Evolutionary conservation across 2,888 invertebrate species (phyloP), one percentile per base, ranked within the genome.

Genomic region (Tenthredo scrophulariae): DNA sequence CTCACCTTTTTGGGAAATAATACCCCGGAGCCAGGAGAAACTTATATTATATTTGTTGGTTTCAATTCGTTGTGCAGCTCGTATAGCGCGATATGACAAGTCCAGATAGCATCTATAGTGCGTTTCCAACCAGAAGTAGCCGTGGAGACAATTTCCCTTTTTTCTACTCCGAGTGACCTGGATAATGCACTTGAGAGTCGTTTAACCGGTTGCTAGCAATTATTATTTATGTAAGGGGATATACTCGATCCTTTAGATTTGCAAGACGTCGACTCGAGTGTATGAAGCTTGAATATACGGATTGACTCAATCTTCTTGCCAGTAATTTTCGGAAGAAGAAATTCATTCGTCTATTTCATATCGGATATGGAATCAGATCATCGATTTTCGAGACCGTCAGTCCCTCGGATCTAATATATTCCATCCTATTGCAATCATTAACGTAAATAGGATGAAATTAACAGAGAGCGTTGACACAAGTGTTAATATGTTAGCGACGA

Each of bases 181-280:
- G 83, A 83, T 83, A 65, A 65, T 50, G 83, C 83, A 70, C 83
- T 70, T 65, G 67, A 70, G 83, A 83, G 70, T 83, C 83, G 83
- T 83, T 83, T 50, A 70, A 83, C 83, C 83, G 83, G 83, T 83
- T 83, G 37, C 67, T 62, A 80, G 83, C 83, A 70, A 83, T 83
- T 83, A 83, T 83, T 83, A 83, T 83, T 83, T 83, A 83, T 70
- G 83, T 83, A 83, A 83, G 83, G 67, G 83, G 70, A 83, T 70
- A 83, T 67, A 46, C 37, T 58, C 46, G 65, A 67, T 83, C 46
- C 43, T 43, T n/a, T 22, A 67, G 83, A 83, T 65, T 70, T 65
- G 77, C 77, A 50, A 67, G 67, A 67, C 43, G 72, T 40, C n/a
- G 40, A 43, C 40, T 74, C n/a, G 9, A 43, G 6, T 80, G 10